These are phyloP conservation scores for Lucilia sericata DNA, from an alignment of 1,140 invertebrate species.

Conservation along the genomic window DNA sequence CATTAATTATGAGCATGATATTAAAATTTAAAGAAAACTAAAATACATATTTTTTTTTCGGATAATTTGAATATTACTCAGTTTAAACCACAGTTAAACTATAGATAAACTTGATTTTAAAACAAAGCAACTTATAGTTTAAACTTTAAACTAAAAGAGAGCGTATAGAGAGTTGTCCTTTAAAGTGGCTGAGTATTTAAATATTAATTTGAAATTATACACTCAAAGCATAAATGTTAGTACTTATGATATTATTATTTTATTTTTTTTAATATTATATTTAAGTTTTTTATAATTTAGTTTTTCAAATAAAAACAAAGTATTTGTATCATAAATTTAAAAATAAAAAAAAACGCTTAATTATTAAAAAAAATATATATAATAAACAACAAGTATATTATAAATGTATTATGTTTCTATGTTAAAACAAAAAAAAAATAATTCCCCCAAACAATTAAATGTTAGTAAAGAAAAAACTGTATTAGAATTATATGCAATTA, in stretches of 20 bases:
- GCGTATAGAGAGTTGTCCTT: neutral
- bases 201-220: neutral
- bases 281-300: neutral
- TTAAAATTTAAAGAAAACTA: neutral
- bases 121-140: neutral
- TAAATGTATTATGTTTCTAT: constrained; percentile 21
- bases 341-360: neutral
- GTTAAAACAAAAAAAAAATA: neutral
- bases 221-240: constrained; percentile 16
- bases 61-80: too few species aligned
- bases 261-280: neutral
- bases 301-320: neutral
- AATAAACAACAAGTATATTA: neutral
- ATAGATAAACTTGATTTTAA: too few species aligned
- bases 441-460: constrained; percentile 1
- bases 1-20: neutral
- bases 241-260: constrained; percentile 4
- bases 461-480: constrained; percentile 17
- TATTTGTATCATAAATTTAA: constrained; percentile 8
- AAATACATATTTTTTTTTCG: neutral
- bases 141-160: constrained; percentile 25
- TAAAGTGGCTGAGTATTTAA: too few species aligned
- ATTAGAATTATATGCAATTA: constrained; percentile 43
- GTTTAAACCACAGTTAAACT: too few species aligned
- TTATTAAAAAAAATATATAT: neutral